Conservation (phyloP, 2,797 vertebrate species). For the Dermochelys coriacea region DNA sequence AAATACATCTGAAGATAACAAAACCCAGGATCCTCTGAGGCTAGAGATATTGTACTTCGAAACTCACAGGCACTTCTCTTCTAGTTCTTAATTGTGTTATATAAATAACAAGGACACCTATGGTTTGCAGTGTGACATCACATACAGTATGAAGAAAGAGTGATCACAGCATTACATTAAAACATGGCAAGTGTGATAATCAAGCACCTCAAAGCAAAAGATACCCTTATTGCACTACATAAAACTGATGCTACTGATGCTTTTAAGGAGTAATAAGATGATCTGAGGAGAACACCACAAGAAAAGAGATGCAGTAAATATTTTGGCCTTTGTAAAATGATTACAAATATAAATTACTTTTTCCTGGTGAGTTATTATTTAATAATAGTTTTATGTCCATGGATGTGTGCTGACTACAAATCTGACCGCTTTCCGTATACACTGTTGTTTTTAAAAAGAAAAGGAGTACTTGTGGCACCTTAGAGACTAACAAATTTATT, state of each 20-base stretch:
- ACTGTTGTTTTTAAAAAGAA: conserved; percentile 29
- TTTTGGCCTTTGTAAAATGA: conserved; percentile 1
- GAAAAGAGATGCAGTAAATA: conserved; percentile 22
- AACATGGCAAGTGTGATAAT: conserved; percentile 38
- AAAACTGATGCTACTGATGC: conserved; percentile 28
- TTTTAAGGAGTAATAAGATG: conserved; percentile 38
- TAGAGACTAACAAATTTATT: too few relatives aligned
- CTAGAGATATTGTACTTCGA: neutral
- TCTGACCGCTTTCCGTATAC: conserved; percentile 1
- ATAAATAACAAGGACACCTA: conserved; percentile 32
- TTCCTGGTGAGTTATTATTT: conserved; percentile 34
- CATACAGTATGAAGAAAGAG: conserved; percentile 7
- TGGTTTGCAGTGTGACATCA: conserved; percentile 6
- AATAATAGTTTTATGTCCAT: conserved; percentile 20
- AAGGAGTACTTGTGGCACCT: too few relatives aligned
- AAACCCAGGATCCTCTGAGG: neutral
- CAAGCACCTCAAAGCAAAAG: conserved; percentile 53
- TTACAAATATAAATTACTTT: conserved; percentile 40
- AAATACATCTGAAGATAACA: neutral
- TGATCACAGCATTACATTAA: conserved; percentile 45
- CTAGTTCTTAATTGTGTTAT: conserved; percentile 18
- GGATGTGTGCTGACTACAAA: neutral
- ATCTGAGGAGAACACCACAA: conserved; percentile 21
- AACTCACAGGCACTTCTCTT: conserved; percentile 30
- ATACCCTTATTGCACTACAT: conserved; percentile 38